Base-by-base conservation (phyloP, 2,888 invertebrate genomes). In the Mellilla xanthometata region DNA sequence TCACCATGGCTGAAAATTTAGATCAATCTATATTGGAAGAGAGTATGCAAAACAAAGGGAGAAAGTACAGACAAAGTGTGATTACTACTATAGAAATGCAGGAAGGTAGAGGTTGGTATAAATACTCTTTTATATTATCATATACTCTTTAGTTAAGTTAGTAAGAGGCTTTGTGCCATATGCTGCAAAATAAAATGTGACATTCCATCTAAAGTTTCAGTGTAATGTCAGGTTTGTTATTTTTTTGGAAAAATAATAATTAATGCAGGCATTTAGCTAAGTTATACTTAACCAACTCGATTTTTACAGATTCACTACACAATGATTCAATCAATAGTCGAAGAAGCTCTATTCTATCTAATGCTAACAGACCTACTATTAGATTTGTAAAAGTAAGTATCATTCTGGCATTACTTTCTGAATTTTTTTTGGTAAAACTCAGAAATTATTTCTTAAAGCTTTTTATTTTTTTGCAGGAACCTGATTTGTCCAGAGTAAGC, bases 41-140 rank as follows among this genome's bases (percentile, higher is more conserved):
- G 80, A 89, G 78, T 24, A 40, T 69, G 9, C 76, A 81, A 1
- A 78, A 40, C 11, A 88, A 91, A 70, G 92, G 92, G 3, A 81
- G 90, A 59, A 91, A 88, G 51, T 92, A 91, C 67, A 84, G 91
- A 13, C 76, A 90, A 46, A 92, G 91, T 72, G 89, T 92, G 8
- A 81, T 85, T 15, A 73, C 70, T 52, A 81, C 91, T 3, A 81
- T 91, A 68, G 85, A 88, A 62, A 85, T 90, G 82, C 92, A 92
- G 68, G 82, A 41, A 10, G 10, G 55, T 32, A 63, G 65, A 76
- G 79, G 89, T 91, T 80, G 68, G 45, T 66, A 19, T 19, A 19
- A 19, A 19, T 19, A 19, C 15, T 19, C 15, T 19, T 19, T 19
- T 19, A 3, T 19, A 3, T 1, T 19, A n/a, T n/a, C n/a, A 6